Conservation (phyloP, 2,888 invertebrate species). For the Xanthia icteritia region DNA sequence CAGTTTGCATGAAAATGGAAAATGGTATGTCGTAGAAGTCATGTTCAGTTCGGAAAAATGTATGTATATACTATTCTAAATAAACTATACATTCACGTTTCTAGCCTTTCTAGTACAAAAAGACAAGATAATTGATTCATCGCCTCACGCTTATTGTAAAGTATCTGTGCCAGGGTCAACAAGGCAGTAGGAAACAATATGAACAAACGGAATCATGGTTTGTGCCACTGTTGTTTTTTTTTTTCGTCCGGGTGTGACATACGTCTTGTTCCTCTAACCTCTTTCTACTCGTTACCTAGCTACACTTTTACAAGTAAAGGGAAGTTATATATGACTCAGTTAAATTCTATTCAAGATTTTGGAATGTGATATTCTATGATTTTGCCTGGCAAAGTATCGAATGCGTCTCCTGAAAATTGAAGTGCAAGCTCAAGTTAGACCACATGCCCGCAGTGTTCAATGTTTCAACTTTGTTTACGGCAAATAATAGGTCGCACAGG, state of each 20-base stretch:
- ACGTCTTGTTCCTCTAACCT: neutral
- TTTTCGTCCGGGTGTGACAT: neutral
- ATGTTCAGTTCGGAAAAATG: neutral
- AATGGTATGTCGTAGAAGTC: neutral
- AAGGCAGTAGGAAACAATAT: neutral
- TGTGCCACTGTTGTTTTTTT: neutral
- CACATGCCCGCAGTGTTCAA: neutral
- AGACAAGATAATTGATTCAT: neutral
- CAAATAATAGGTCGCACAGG: neutral
- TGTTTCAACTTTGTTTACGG: neutral
- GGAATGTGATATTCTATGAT: neutral
- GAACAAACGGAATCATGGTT: neutral
- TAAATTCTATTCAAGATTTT: no score
- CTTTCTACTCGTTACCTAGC: neutral
- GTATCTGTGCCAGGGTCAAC: neutral
- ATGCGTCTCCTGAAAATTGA: neutral
- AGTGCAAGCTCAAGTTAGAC: neutral
- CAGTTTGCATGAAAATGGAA: slow-evolving; percentile 12
- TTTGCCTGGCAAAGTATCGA: neutral
- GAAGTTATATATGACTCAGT: no score
- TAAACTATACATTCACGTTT: neutral
- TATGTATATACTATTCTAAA: neutral
- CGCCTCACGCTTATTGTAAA: neutral
- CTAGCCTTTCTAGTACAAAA: neutral
- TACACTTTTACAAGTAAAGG: neutral